Percentiles rank a stretch among this genome's conserved stretches.
phyloP scores from a whole-genome alignment of 2,797 vertebrate genomes.

The Amazona finschi region DNA sequence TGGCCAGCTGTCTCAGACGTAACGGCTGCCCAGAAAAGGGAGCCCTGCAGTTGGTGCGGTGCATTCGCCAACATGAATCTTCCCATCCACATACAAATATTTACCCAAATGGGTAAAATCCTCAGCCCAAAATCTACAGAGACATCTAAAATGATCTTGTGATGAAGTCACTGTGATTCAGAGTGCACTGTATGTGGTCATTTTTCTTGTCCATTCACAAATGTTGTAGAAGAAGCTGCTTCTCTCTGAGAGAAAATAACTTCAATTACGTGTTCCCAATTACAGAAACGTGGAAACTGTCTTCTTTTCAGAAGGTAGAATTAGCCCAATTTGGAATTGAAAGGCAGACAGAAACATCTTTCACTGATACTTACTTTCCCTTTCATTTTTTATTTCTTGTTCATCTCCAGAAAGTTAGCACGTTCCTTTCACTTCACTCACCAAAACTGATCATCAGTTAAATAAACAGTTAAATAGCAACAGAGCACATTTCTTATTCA shows the following conservation, averaged over 20 bases:
- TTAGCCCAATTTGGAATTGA: slow-evolving; percentile 74
- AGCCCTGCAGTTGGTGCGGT: not conserved
- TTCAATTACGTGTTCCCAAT: slow-evolving; percentile 78
- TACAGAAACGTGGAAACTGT: slow-evolving; percentile 75
- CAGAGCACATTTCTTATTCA: not conserved
- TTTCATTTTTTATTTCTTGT: slow-evolving; percentile 5
- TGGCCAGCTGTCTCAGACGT: not conserved
- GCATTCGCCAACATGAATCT: not conserved
- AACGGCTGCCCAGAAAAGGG: not conserved
- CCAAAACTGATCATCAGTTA: slow-evolving; percentile 10
- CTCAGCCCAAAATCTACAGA: slow-evolving; percentile 23
- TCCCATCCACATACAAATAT: not conserved
- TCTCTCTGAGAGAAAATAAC: slow-evolving; percentile 73
- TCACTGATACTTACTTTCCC: slow-evolving; percentile 60
- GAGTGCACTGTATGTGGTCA: slow-evolving; percentile 32
- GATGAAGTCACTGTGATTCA: slow-evolving; percentile 52
- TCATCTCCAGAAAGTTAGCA: slow-evolving; percentile 59
- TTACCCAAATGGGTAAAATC: not conserved
- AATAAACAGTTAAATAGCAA: slow-evolving; percentile 9
- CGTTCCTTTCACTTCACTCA: slow-evolving; percentile 29
- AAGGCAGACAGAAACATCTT: slow-evolving; percentile 69
- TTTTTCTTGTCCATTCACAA: slow-evolving; percentile 71
- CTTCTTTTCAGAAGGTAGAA: slow-evolving; percentile 79
- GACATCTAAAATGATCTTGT: slow-evolving; percentile 25
- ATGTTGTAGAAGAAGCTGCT: slow-evolving; percentile 65